These are phyloP conservation scores for Rhinogobius similis DNA, from an alignment of 2,113 vertebrate genomes.

Conservation along the genomic window DNA sequence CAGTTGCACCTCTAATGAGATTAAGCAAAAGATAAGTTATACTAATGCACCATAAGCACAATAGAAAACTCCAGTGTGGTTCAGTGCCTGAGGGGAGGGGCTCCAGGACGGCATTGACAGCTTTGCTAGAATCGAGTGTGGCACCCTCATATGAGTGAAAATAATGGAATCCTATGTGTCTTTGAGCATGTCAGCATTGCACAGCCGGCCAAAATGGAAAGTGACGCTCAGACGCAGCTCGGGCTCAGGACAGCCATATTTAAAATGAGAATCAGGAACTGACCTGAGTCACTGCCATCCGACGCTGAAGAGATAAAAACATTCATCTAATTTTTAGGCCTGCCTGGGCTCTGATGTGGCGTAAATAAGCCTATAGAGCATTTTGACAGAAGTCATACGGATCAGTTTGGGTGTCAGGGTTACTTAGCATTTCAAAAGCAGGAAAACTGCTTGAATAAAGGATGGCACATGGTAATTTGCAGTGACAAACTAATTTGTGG, in stretches of 20 bases:
- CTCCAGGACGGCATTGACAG: slow-evolving; percentile 54
- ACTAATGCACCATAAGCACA: neutral
- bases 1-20: neutral
- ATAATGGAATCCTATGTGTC: slow-evolving; percentile 77
- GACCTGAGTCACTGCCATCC: slow-evolving; percentile 58
- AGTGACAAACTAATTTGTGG: slow-evolving; percentile 2
- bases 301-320: slow-evolving; percentile 44
- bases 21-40: neutral
- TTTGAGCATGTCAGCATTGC: slow-evolving; percentile 70
- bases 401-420: slow-evolving; percentile 9
- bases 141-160: slow-evolving; percentile 75
- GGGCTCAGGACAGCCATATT: slow-evolving; percentile 33
- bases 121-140: slow-evolving; percentile 70
- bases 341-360: slow-evolving; percentile 12
- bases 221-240: slow-evolving; percentile 59
- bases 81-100: slow-evolving; percentile 17
- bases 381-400: neutral
- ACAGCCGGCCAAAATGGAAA: slow-evolving; percentile 60
- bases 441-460: neutral
- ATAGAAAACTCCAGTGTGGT: neutral
- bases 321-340: slow-evolving; percentile 36
- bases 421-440: slow-evolving; percentile 2
- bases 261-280: slow-evolving; percentile 56
- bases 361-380: slow-evolving; percentile 3
- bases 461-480: slow-evolving; percentile 10